Evolutionary conservation across 2,797 vertebrate species (phyloP).

Genomic region (Mastacembelus armatus): DNA sequence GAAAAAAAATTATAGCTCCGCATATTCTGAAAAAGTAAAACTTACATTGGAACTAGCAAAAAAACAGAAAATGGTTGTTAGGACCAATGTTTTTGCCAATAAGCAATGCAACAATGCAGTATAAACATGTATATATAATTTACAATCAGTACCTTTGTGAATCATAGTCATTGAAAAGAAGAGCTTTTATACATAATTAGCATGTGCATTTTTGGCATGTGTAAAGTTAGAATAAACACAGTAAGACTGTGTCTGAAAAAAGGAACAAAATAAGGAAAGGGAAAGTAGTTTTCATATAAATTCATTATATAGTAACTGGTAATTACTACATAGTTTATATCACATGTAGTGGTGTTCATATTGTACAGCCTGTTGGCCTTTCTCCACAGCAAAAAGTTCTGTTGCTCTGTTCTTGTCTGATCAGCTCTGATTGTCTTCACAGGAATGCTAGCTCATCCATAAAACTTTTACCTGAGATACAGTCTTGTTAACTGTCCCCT

Average conservation of each 20-base stretch:
- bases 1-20: too few species aligned
- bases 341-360: not conserved
- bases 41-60: not conserved
- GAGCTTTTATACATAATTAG: too few species aligned
- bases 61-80: not conserved
- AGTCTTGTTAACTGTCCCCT: constrained; percentile 55
- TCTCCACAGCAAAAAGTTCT: constrained; percentile 19
- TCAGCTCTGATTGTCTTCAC: constrained; percentile 59
- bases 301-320: not conserved
- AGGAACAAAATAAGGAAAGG: not conserved
- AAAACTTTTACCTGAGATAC: constrained; percentile 48
- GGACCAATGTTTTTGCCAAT: not conserved
- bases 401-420: constrained; percentile 48
- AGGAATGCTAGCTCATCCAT: constrained; percentile 36
- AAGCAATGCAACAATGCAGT: not conserved
- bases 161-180: not conserved
- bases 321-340: constrained; percentile 30
- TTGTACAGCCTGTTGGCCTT: constrained; percentile 27
- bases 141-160: too few species aligned
- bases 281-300: not conserved
- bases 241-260: not conserved
- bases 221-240: not conserved
- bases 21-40: not conserved
- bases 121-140: not conserved
- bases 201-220: too few species aligned